phyloP scores from a whole-genome alignment of 2,888 invertebrate species.

The Agrenia bidenticulata region DNA sequence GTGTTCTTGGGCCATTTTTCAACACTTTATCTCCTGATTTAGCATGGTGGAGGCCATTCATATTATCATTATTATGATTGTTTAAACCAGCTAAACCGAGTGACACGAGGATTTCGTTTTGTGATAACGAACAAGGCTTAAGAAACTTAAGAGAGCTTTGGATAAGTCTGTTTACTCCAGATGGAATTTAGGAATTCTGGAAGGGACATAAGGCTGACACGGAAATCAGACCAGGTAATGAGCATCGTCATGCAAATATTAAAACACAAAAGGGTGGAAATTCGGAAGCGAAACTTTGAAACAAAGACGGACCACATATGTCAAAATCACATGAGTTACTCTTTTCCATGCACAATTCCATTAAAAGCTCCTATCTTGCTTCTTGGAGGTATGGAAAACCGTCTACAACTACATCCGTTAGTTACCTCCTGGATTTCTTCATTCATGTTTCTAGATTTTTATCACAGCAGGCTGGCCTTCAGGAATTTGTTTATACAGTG shows the following conservation, averaged over 20 bases:
- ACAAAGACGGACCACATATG: conserved; percentile 1
- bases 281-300: background rate
- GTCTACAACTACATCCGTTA: too few species aligned
- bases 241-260: conserved; percentile 38
- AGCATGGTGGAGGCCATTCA: conserved; percentile 23
- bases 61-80: conserved; percentile 39
- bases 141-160: background rate
- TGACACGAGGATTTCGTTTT: conserved; percentile 23
- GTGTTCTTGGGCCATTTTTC: conserved; percentile 50
- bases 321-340: conserved; percentile 6
- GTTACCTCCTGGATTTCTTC: too few species aligned
- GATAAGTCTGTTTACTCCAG: background rate
- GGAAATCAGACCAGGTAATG: conserved; percentile 35
- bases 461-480: too few species aligned
- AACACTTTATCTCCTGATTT: conserved; percentile 40
- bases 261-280: background rate
- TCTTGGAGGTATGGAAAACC: too few species aligned
- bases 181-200: background rate
- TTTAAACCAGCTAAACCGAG: conserved; percentile 20
- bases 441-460: too few species aligned
- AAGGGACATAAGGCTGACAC: conserved; percentile 19
- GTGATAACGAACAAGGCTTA: background rate
- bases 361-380: background rate
- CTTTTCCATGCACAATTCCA: background rate
- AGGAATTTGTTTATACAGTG: too few species aligned